phyloP scores from a whole-genome alignment of 2,888 invertebrate species.

The Disparrhopalites patrizii region DNA sequence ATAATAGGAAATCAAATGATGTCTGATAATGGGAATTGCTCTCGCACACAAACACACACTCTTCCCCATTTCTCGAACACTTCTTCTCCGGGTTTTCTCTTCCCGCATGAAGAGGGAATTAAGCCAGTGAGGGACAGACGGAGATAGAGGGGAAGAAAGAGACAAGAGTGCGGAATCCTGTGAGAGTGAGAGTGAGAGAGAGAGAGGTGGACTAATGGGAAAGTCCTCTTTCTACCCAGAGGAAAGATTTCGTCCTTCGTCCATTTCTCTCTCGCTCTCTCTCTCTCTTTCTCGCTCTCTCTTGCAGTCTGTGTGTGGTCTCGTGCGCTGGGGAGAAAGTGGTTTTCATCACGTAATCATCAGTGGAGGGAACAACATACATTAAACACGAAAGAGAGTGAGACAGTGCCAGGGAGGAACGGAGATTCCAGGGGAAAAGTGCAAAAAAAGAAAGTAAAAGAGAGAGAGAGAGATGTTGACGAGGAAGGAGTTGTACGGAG shows the following conservation, averaged over 20 bases:
- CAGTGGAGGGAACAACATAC: constrained; percentile 3
- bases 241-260: too few species aligned
- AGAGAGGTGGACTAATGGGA: neutral
- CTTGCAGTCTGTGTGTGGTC: neutral
- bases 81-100: neutral
- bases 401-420: neutral
- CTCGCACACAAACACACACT: neutral
- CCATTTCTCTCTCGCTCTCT: constrained; percentile 10
- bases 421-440: constrained; percentile 15
- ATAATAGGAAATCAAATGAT: constrained; percentile 16
- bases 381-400: neutral
- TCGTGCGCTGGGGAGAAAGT: constrained; percentile 19
- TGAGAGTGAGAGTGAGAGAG: neutral
- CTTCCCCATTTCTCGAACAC: neutral
- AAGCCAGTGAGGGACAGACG: neutral
- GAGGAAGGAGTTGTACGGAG: neutral
- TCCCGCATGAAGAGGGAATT: neutral
- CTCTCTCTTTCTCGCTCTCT: neutral
- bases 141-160: neutral
- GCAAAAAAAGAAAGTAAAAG: constrained; percentile 25
- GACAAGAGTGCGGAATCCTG: neutral
- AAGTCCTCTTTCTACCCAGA: too few species aligned
- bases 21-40: constrained; percentile 26
- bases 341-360: constrained; percentile 33
- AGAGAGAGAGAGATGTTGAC: constrained; percentile 28